Conservation (phyloP, 2,113 vertebrate species). For the Microcebus jonahi region DNA sequence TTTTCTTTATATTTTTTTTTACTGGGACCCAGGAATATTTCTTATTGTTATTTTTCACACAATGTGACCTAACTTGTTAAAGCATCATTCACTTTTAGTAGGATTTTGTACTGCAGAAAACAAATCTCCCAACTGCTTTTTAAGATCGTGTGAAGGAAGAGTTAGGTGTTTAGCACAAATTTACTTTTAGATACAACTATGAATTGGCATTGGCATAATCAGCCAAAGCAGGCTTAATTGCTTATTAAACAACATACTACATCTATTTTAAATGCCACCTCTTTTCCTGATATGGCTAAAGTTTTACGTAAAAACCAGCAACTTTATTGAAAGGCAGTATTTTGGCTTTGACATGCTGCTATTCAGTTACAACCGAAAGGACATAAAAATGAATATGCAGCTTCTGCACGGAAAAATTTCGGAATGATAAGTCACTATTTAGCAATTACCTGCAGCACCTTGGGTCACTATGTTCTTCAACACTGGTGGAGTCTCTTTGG, state of each 20-base stretch:
- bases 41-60: background rate
- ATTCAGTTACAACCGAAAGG: background rate
- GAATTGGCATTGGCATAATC: background rate
- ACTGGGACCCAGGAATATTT: background rate
- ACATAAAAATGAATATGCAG: background rate
- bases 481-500: too few relatives aligned
- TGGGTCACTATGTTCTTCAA: background rate
- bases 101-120: background rate
- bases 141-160: background rate
- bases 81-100: background rate
- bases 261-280: background rate
- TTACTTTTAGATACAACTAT: background rate
- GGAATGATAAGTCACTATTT: background rate
- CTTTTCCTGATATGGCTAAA: background rate
- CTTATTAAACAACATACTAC: background rate
- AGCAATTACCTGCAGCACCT: rapidly evolving
- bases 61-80: background rate
- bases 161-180: background rate
- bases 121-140: background rate
- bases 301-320: background rate
- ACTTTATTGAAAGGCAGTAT: background rate
- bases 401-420: background rate
- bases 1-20: too few relatives aligned
- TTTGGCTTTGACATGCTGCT: background rate
- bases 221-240: background rate